Evolutionary conservation across 2,797 vertebrate genomes (phyloP).

Genomic region (Phataginus tetradactyla): DNA sequence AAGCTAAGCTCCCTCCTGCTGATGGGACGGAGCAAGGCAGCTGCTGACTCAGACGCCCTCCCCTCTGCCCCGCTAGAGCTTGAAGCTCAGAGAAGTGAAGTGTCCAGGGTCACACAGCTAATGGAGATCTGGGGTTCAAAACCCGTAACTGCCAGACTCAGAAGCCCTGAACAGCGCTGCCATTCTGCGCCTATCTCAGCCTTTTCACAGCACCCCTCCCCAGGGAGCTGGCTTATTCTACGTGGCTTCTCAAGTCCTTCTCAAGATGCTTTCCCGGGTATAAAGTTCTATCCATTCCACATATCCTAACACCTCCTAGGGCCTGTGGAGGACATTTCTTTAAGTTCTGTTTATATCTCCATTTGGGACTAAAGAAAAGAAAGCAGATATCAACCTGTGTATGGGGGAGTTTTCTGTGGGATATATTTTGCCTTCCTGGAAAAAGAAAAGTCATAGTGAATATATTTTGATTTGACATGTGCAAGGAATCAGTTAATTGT

Average conservation of each 20-base stretch:
- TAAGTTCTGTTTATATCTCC: not conserved
- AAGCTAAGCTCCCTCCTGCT: not conserved
- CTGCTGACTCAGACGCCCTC: too few relatives aligned
- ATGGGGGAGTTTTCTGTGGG: not conserved
- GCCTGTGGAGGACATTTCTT: not conserved
- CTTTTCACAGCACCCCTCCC: not conserved
- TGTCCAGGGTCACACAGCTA: not conserved
- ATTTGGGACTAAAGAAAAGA: not conserved
- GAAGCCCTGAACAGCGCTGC: not conserved
- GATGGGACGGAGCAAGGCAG: not conserved
- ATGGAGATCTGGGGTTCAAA: not conserved
- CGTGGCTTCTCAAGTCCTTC: not conserved
- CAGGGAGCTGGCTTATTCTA: not conserved
- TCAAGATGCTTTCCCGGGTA: not conserved
- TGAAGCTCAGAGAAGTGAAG: not conserved
- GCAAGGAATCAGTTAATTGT: not conserved
- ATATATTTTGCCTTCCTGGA: conserved; percentile 13
- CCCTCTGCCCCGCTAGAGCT: accelerated
- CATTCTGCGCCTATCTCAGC: not conserved
- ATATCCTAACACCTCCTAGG: not conserved
- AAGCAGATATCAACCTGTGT: not conserved
- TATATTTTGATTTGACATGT: not conserved
- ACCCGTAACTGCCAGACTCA: accelerated
- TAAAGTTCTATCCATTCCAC: not conserved
- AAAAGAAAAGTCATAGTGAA: conserved; percentile 29